Evolutionary conservation across 1,140 invertebrate genomes (phyloP).

Genomic region (Diorhabda elongata): DNA sequence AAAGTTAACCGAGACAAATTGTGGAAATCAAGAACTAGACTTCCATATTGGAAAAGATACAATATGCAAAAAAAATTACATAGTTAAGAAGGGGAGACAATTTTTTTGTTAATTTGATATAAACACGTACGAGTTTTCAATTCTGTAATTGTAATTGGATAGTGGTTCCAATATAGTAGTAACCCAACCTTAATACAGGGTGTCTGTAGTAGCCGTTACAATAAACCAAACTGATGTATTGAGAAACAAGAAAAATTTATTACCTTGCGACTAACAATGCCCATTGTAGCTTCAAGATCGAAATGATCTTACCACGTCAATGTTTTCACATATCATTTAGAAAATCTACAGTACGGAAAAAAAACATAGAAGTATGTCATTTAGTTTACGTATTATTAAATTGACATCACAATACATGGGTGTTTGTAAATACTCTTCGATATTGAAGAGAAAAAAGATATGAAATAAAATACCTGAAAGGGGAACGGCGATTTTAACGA

Average conservation of each 20-base stretch:
- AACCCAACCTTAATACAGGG: background rate
- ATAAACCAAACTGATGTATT: background rate
- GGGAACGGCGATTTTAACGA: no score
- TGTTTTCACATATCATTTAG: slow-evolving; percentile 32
- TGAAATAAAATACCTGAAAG: no score
- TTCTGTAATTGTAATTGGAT: no score
- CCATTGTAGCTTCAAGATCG: slow-evolving; percentile 7
- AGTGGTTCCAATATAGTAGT: no score
- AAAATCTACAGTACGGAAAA: slow-evolving; percentile 19
- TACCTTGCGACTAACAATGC: slow-evolving; percentile 4
- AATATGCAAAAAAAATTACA: no score
- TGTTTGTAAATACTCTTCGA: slow-evolving; percentile 17
- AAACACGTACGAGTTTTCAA: no score
- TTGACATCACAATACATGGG: slow-evolving; percentile 31
- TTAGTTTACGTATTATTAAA: slow-evolving; percentile 25
- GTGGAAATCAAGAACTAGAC: no score
- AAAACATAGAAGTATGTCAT: slow-evolving; percentile 7
- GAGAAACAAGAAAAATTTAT: slow-evolving; percentile 4
- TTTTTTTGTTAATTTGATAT: no score
- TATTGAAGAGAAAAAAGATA: no score
- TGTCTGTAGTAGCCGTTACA: background rate
- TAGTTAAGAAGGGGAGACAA: no score
- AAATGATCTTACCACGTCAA: slow-evolving; percentile 20
- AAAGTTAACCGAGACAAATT: no score
- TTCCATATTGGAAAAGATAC: no score